Percentiles rank a stretch among this genome's conserved stretches.
Conservation (phyloP, 2,888 invertebrate genomes). For the Epirrita christyi region DNA sequence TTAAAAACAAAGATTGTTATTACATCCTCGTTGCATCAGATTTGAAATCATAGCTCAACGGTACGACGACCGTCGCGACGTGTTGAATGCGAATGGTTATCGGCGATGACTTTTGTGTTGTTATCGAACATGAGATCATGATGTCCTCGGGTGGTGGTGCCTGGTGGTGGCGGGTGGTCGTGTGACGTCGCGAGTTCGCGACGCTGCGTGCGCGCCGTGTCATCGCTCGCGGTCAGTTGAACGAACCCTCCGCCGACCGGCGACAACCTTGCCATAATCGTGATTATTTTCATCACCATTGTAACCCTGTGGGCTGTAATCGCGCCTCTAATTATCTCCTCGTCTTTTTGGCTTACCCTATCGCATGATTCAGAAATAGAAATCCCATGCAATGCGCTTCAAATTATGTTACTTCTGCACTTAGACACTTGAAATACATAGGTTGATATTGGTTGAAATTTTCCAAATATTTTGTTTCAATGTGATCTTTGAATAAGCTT, state of each 20-base stretch:
- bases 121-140: slow-evolving; percentile 42
- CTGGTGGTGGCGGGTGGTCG: slow-evolving; percentile 46
- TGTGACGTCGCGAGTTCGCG: slow-evolving; percentile 72
- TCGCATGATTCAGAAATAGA: neutral
- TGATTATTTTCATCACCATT: slow-evolving; percentile 83
- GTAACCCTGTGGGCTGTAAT: slow-evolving; percentile 66
- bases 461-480: slow-evolving; percentile 8
- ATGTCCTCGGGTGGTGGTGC: slow-evolving; percentile 32
- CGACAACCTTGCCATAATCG: slow-evolving; percentile 84
- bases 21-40: slow-evolving; percentile 22
- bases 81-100: slow-evolving; percentile 5
- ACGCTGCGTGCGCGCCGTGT: slow-evolving; percentile 77
- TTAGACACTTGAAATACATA: neutral
- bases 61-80: slow-evolving; percentile 10
- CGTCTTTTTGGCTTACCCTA: slow-evolving; percentile 24
- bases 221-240: slow-evolving; percentile 84
- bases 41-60: slow-evolving; percentile 3
- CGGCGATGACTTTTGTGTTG: slow-evolving; percentile 21
- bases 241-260: slow-evolving; percentile 80
- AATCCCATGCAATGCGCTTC: neutral
- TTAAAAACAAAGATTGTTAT: slow-evolving; percentile 3
- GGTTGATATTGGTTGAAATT: neutral
- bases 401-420: neutral
- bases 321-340: slow-evolving; percentile 66
- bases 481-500: slow-evolving; percentile 8